Evolutionary conservation across 2,888 invertebrate genomes (phyloP), one percentile per base, ranked within the genome.

Genomic region (Sisyra terminalis): DNA sequence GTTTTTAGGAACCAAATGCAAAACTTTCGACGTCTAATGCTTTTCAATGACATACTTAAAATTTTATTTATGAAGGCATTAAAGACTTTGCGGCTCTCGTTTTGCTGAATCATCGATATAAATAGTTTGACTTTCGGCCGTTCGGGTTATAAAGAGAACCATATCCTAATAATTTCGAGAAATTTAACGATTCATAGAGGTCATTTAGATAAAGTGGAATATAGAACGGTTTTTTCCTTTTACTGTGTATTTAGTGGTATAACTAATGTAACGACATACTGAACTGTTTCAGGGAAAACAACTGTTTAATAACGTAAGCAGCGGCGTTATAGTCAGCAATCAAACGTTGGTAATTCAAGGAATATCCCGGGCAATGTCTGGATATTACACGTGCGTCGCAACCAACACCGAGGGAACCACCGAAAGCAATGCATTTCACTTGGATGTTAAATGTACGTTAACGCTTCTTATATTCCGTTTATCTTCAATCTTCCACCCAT

Each of bases 351-450:
- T 52, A 5, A 44, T 86, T 36, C 86, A 85, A 66, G 73, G 71
- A 49, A 80, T 86, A 44, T 76, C 77, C 29, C 65, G 84, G 35
- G 68, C 69, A 44, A 73, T 78, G 38, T 77, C 79, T 3, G 83
- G 84, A 1, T 67, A 73, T 38, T 86, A 86, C 63, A 77, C 78
- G 43, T 86, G 85, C 57, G 75, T 79, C 29, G 85, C 82, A 2
- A 75, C 78, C 50, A 86, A 85, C 61, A 71, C 72, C 51, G 74
- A 85, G 52, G 85, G 86, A 9, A 81, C 81, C 51, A 79, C 83
- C 0, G 73, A 73, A 49, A 84, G 84, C 57, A 78, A 78, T 45
- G 70, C 72, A 3, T 70, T 85, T 38, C 67, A 74, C 51, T 63
- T 86, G 52, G 77, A 80, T 58, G 79, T 86, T 44, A 84, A 84